Percentiles rank a stretch among this genome's conserved stretches.
These are phyloP conservation scores for Iguana delicatissima DNA, from an alignment of 2,797 vertebrate genomes.

Conservation along the genomic window DNA sequence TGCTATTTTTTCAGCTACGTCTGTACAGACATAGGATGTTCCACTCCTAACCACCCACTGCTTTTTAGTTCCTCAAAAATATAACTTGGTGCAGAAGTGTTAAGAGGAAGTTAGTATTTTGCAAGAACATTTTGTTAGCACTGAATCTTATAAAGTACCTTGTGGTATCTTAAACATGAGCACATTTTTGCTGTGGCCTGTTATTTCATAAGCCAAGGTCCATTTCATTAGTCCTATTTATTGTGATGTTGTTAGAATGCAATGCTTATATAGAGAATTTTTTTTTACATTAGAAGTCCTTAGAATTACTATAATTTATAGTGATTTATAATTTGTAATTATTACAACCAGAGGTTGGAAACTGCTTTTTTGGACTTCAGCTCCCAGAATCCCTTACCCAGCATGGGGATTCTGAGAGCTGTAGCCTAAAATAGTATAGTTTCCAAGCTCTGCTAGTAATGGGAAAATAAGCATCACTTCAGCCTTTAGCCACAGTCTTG, in stretches of 20 bases:
- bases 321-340: too few relatives aligned
- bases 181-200: not conserved
- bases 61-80: constrained; percentile 20
- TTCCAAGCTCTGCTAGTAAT: not conserved
- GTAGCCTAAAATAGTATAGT: too few relatives aligned
- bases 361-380: too few relatives aligned
- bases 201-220: not conserved
- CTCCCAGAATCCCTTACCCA: too few relatives aligned
- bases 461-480: not conserved
- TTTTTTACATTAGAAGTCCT: not conserved
- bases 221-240: not conserved
- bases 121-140: constrained; percentile 21
- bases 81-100: not conserved
- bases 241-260: not conserved
- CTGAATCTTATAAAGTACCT: not conserved
- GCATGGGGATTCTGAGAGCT: too few relatives aligned
- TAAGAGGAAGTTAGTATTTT: constrained; percentile 27
- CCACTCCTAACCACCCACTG: not conserved
- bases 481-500: not conserved
- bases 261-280: not conserved
- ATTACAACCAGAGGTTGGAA: too few relatives aligned
- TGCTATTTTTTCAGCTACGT: not conserved
- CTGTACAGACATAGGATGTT: not conserved
- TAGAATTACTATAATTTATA: not conserved
- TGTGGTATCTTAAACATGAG: not conserved